Conservation (phyloP, 2,888 invertebrate species). For the Caenorhabditis sp. region DNA sequence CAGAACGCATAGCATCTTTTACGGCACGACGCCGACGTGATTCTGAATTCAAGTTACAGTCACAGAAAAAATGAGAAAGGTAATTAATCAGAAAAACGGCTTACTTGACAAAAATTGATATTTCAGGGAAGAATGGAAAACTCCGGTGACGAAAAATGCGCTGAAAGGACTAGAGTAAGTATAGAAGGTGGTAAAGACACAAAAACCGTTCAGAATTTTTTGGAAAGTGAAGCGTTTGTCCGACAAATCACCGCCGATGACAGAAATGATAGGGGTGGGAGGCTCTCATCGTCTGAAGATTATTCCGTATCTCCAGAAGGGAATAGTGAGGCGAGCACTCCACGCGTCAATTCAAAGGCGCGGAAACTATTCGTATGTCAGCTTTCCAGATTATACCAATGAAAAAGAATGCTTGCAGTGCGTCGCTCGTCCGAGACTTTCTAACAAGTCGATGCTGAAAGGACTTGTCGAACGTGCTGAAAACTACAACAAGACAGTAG, state of each 20-base stretch:
- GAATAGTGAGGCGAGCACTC: too few relatives aligned
- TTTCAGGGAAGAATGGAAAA: not conserved
- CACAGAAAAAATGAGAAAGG: not conserved
- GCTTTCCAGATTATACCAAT: not conserved
- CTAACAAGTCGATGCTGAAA: conserved; percentile 34
- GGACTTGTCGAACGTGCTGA: conserved; percentile 46
- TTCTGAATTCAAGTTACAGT: too few relatives aligned
- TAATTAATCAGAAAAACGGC: not conserved
- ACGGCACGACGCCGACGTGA: too few relatives aligned
- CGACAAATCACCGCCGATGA: not conserved
- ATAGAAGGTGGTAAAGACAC: not conserved
- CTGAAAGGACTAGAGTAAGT: not conserved
- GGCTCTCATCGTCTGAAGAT: not conserved
- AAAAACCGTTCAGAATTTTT: not conserved
- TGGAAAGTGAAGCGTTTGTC: not conserved
- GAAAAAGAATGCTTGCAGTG: conserved; percentile 1
- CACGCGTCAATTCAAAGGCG: too few relatives aligned
- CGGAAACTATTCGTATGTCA: not conserved
- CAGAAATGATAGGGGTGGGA: not conserved
- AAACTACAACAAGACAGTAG: conserved; percentile 38
- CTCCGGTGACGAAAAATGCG: not conserved
- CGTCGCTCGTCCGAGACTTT: conserved; percentile 8
- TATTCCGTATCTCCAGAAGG: too few relatives aligned
- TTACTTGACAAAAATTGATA: not conserved
- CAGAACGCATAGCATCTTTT: too few relatives aligned